Conservation (phyloP, 2,113 vertebrate genomes). For the Polypterus senegalus region DNA sequence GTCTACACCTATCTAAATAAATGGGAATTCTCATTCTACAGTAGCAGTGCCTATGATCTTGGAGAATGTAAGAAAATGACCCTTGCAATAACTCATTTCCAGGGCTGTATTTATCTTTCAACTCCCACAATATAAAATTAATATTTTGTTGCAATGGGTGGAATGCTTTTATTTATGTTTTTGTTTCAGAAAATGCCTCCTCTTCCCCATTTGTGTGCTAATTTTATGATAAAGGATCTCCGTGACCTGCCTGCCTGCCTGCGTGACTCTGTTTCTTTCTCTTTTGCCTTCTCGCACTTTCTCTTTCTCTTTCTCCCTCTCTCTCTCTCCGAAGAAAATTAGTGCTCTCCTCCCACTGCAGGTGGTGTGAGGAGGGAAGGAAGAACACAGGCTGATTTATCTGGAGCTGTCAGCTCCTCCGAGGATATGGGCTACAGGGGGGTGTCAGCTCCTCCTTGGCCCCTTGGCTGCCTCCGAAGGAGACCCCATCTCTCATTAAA, state of each 20-base stretch:
- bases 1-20: too few relatives aligned
- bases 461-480: conserved; percentile 61
- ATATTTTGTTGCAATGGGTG: too few relatives aligned
- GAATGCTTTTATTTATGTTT: neutral
- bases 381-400: conserved; percentile 72
- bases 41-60: too few relatives aligned
- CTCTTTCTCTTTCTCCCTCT: conserved; percentile 35
- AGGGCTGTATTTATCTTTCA: too few relatives aligned
- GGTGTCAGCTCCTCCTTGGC: conserved; percentile 61
- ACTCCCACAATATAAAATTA: too few relatives aligned
- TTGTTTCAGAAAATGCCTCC: neutral
- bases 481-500: conserved; percentile 70
- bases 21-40: too few relatives aligned
- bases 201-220: conserved; percentile 29
- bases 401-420: conserved; percentile 66
- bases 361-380: conserved; percentile 54
- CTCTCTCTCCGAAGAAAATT: conserved; percentile 58
- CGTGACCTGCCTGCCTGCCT: conserved; percentile 28
- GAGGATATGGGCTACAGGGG: conserved; percentile 50
- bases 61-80: too few relatives aligned
- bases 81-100: too few relatives aligned
- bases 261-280: conserved; percentile 31
- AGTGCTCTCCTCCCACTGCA: conserved; percentile 64
- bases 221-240: conserved; percentile 40
- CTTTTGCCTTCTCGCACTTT: conserved; percentile 31